These are phyloP conservation scores for Leptodactylus fallax DNA, from an alignment of 2,797 vertebrate genomes.

Conservation along the genomic window DNA sequence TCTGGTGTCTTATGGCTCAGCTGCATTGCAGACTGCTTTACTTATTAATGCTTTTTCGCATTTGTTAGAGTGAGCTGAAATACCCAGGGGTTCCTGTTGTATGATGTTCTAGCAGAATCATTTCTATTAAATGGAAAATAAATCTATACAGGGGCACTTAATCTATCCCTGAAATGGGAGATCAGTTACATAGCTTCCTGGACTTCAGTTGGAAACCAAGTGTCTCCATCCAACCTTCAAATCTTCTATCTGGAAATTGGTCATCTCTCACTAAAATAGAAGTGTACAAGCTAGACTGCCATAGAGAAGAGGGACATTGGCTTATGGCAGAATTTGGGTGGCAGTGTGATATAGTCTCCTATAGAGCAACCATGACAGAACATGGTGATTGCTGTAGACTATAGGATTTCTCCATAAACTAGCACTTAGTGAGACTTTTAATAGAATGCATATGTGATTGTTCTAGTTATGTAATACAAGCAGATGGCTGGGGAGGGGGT, in stretches of 20 bases:
- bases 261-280: not conserved
- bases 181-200: constrained; percentile 63
- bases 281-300: not conserved
- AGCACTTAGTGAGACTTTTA: constrained; percentile 36
- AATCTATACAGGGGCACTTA: constrained; percentile 66
- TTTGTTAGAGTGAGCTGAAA: constrained; percentile 66
- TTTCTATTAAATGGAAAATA: constrained; percentile 64
- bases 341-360: not conserved
- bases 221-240: constrained; percentile 61
- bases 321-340: not conserved
- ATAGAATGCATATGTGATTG: constrained; percentile 37
- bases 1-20: constrained; percentile 68
- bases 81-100: constrained; percentile 66
- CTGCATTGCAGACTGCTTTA: constrained; percentile 78
- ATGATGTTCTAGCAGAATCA: constrained; percentile 64
- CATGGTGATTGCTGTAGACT: not conserved
- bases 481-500: constrained; percentile 39
- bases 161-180: constrained; percentile 61
- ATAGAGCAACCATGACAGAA: not conserved
- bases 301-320: not conserved
- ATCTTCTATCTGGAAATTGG: not conserved
- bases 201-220: constrained; percentile 57
- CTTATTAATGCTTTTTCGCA: constrained; percentile 73
- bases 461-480: constrained; percentile 54
- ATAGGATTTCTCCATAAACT: constrained; percentile 1